A percentile compares a stretch with the other conserved stretches of the same genome.
These are phyloP conservation scores for Eristalis arbustorum DNA, from an alignment of 2,888 invertebrate species.

Conservation along the genomic window DNA sequence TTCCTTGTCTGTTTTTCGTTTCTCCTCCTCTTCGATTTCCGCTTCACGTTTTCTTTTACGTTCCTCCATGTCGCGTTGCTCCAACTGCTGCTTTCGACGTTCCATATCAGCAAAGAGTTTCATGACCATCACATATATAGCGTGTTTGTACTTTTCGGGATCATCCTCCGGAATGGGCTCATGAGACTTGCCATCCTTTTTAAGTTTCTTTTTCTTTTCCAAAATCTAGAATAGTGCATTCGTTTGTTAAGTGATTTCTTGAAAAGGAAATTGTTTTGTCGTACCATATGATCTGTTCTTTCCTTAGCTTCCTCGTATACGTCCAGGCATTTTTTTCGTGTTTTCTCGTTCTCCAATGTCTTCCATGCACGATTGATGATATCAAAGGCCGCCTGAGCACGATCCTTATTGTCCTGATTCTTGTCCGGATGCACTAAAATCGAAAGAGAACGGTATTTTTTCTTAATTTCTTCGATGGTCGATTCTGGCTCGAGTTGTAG, in stretches of 20 bases:
- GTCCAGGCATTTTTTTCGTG: slow-evolving; percentile 95
- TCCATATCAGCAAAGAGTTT: slow-evolving; percentile 98
- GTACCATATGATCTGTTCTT: slow-evolving; percentile 94
- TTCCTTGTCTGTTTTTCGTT: slow-evolving; percentile 93
- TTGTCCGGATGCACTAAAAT: slow-evolving; percentile 99
- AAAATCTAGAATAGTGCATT: slow-evolving; percentile 84
- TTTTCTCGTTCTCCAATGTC: slow-evolving; percentile 96
- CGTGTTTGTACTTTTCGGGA: slow-evolving; percentile 92
- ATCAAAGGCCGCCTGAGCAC: slow-evolving; percentile 96
- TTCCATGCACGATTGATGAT: slow-evolving; percentile 97
- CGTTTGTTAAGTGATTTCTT: neutral
- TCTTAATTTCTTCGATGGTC: slow-evolving; percentile 95
- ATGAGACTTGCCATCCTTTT: slow-evolving; percentile 90
- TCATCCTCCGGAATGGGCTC: slow-evolving; percentile 93
- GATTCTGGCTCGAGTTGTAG: slow-evolving; percentile 95
- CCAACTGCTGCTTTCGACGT: slow-evolving; percentile 91
- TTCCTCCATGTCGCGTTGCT: slow-evolving; percentile 94
- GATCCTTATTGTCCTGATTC: slow-evolving; percentile 96
- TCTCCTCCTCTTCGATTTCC: slow-evolving; percentile 95
- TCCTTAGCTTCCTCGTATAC: slow-evolving; percentile 98
- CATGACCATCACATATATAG: slow-evolving; percentile 99
- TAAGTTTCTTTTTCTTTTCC: slow-evolving; percentile 95
- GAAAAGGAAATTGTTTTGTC: neutral
- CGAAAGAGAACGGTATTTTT: slow-evolving; percentile 96
- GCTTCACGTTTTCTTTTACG: slow-evolving; percentile 95